A percentile compares a stretch with the other conserved stretches of the same genome.
Conservation (phyloP, 92 coral and sea anemone genomes). For the Micromussa lordhowensis region DNA sequence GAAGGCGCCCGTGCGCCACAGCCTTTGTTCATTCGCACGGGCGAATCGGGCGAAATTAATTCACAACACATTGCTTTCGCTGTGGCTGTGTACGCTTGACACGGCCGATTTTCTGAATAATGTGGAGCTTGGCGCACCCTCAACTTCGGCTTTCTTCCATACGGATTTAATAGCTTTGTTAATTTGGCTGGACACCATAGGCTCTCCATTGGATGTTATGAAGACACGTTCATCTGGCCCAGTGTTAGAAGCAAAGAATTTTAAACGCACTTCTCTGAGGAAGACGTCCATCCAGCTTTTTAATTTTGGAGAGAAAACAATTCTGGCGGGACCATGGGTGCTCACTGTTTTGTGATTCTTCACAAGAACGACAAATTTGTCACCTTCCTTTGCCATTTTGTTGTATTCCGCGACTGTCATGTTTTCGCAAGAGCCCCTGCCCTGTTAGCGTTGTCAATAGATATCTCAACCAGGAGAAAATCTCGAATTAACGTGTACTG, state of each 20-base stretch:
- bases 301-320: constrained; percentile 15
- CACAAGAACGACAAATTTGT: constrained; percentile 17
- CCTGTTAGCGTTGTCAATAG: constrained; percentile 68
- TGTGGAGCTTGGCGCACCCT: constrained; percentile 42
- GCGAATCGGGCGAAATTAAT: too few relatives aligned
- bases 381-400: constrained; percentile 34
- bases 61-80: constrained; percentile 42
- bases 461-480: constrained; percentile 58
- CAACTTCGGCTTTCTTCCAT: constrained; percentile 19
- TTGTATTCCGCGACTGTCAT: constrained; percentile 55
- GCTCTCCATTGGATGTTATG: constrained; percentile 8
- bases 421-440: constrained; percentile 65
- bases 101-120: constrained; percentile 49
- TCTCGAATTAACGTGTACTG: constrained; percentile 62
- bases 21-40: too few relatives aligned
- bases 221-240: not conserved
- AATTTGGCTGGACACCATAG: constrained; percentile 24
- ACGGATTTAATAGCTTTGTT: constrained; percentile 10
- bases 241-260: not conserved
- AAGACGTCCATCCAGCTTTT: constrained; percentile 24
- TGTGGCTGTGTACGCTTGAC: not conserved
- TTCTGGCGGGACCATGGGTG: constrained; percentile 36
- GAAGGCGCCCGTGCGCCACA: too few relatives aligned
- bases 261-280: constrained; percentile 8
- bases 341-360: constrained; percentile 8